Percentiles rank a stretch among this genome's conserved stretches.
Conservation (phyloP, 2,113 vertebrate species). For the Phycodurus eques region DNA sequence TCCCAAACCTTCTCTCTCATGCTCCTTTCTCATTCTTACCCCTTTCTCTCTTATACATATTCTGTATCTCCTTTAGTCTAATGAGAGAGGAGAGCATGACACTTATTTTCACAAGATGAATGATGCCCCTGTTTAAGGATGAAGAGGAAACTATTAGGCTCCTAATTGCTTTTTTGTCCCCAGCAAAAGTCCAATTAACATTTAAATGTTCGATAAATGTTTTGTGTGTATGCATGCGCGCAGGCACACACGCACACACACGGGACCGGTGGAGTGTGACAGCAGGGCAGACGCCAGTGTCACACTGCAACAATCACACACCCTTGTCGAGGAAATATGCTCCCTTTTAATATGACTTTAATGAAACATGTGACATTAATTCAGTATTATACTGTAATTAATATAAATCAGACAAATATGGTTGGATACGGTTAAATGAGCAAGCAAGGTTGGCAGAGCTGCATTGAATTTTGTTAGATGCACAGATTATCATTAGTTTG, state of each 20-base stretch:
- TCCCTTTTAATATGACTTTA: constrained; percentile 21
- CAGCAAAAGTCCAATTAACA: constrained; percentile 59
- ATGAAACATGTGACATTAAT: neutral
- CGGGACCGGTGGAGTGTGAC: constrained; percentile 42
- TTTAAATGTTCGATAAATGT: constrained; percentile 57
- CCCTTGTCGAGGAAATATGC: constrained; percentile 43
- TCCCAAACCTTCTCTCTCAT: constrained; percentile 6
- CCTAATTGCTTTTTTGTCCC: constrained; percentile 49
- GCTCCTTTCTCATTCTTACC: neutral
- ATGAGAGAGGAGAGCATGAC: constrained; percentile 52
- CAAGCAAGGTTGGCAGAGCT: neutral
- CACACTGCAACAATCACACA: constrained; percentile 49
- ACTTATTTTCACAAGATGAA: constrained; percentile 59
- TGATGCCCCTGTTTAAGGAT: constrained; percentile 31
- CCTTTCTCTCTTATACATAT: constrained; percentile 18
- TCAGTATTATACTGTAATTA: neutral
- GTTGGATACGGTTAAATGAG: neutral
- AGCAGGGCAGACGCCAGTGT: constrained; percentile 52
- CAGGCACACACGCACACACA: constrained; percentile 46
- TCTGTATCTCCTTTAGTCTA: constrained; percentile 33
- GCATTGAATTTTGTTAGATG: neutral
- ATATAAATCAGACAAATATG: neutral
- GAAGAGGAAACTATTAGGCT: constrained; percentile 31
- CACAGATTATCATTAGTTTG: neutral
- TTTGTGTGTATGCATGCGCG: constrained; percentile 23